Evolutionary conservation across 2,888 invertebrate species (phyloP).

Genomic region (Diarsia rubi): DNA sequence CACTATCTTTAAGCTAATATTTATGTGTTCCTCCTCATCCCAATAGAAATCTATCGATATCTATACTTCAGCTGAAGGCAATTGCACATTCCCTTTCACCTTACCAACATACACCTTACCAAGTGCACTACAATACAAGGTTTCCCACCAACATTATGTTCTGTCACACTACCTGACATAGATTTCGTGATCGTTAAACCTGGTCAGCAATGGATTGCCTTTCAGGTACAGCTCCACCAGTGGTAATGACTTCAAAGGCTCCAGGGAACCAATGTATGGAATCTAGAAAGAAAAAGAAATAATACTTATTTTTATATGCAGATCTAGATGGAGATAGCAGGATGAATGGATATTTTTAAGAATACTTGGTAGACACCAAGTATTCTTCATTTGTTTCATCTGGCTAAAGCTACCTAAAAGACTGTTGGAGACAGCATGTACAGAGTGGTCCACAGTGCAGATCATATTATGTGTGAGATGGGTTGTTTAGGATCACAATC

Average conservation of each 20-base stretch:
- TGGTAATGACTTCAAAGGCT: constrained; percentile 93
- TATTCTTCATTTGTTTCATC: not conserved
- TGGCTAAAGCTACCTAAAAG: not conserved
- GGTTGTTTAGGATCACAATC: not conserved
- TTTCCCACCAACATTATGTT: constrained; percentile 61
- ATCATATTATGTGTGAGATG: not conserved
- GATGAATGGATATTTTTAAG: not conserved
- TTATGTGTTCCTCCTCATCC: not conserved
- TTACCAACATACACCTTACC: not conserved
- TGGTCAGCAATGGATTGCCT: constrained; percentile 95
- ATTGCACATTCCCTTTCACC: not conserved
- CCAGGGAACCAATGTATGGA: constrained; percentile 92
- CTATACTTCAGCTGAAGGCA: not conserved
- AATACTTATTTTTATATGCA: not conserved
- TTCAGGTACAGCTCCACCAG: constrained; percentile 94
- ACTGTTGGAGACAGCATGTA: not conserved
- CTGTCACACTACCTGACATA: constrained; percentile 95
- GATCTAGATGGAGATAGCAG: not conserved
- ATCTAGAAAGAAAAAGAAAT: constrained; percentile 86
- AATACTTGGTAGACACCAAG: not conserved
- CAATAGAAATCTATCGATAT: not conserved
- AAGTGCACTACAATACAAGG: constrained; percentile 31
- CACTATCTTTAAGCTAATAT: not conserved
- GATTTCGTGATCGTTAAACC: constrained; percentile 93
- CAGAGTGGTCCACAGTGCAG: not conserved